Evolutionary conservation across 30 jellyfish, hydroid and myxozoan species (phyloP).

Genomic region (Hydractinia echinata): DNA sequence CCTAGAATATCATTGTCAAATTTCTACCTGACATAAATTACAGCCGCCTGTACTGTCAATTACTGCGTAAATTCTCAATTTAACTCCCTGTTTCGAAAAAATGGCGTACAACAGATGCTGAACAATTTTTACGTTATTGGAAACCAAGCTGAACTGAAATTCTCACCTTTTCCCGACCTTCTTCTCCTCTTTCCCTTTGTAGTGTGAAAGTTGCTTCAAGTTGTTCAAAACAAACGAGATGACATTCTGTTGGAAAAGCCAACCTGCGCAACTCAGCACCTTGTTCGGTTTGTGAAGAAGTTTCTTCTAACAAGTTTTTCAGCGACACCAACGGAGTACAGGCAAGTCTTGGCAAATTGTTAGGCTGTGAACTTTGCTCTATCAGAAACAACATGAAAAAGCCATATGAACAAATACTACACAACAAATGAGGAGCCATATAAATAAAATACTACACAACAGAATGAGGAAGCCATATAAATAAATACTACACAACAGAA

Average conservation of each 20-base stretch:
- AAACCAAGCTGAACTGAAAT: too few relatives aligned
- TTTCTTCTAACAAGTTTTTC: conserved; percentile 43
- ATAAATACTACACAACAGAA: background rate
- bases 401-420: background rate
- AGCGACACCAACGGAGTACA: conserved; percentile 56
- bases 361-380: conserved; percentile 51
- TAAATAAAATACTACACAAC: too few relatives aligned
- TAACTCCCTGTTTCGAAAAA: too few relatives aligned
- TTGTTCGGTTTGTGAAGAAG: conserved; percentile 26
- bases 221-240: conserved; percentile 45
- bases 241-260: conserved; percentile 60
- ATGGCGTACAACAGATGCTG: too few relatives aligned
- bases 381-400: background rate
- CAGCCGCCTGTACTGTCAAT: too few relatives aligned
- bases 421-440: too few relatives aligned
- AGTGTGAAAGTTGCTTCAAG: conserved; percentile 42
- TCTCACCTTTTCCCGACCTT: conserved; percentile 11
- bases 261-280: conserved; percentile 56
- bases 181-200: conserved; percentile 40
- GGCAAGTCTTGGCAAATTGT: conserved; percentile 57
- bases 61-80: too few relatives aligned
- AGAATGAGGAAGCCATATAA: background rate
- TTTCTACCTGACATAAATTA: too few relatives aligned
- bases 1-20: too few relatives aligned
- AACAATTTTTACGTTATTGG: too few relatives aligned